These are phyloP conservation scores for Synchiropus splendidus DNA, from an alignment of 2,113 vertebrate species.

Conservation along the genomic window DNA sequence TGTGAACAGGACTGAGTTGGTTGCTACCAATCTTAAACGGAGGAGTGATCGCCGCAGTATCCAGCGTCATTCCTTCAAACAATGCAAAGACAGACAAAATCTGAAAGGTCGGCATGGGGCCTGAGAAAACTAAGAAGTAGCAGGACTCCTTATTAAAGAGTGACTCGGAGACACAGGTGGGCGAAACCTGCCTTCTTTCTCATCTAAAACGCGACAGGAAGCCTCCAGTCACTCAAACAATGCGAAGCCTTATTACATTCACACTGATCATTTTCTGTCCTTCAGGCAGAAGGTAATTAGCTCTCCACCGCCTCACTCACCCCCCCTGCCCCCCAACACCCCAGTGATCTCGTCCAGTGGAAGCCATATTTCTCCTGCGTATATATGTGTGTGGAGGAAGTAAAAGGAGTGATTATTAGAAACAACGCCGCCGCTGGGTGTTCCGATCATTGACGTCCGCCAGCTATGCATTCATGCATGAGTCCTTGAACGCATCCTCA, in stretches of 20 bases:
- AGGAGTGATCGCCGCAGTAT: too few relatives aligned
- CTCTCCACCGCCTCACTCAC: conserved; percentile 10
- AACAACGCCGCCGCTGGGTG: conserved; percentile 32
- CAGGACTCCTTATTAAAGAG: too few relatives aligned
- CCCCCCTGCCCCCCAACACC: too few relatives aligned
- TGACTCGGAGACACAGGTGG: conserved; percentile 38
- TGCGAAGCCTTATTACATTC: conserved; percentile 48
- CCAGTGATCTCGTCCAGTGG: too few relatives aligned
- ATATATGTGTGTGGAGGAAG: conserved; percentile 8
- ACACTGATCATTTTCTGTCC: conserved; percentile 50
- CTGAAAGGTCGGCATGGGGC: too few relatives aligned
- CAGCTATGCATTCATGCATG: conserved; percentile 22
- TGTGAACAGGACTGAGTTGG: too few relatives aligned
- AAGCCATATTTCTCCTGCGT: too few relatives aligned
- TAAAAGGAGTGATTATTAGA: conserved; percentile 38
- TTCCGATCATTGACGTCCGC: conserved; percentile 25
- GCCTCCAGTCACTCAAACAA: conserved; percentile 34
- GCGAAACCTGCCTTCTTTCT: conserved; percentile 53
- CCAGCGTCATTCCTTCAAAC: too few relatives aligned
- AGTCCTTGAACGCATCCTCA: conserved; percentile 9
- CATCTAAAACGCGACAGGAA: conserved; percentile 45
- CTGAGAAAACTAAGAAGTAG: too few relatives aligned
- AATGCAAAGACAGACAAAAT: too few relatives aligned
- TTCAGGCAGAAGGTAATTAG: conserved; percentile 52
- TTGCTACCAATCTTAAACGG: too few relatives aligned